Evolutionary conservation across 53 echinoderm and acorn worm species (phyloP), one percentile per base, ranked within the genome.

Genomic region (Patiria pectinifera): DNA sequence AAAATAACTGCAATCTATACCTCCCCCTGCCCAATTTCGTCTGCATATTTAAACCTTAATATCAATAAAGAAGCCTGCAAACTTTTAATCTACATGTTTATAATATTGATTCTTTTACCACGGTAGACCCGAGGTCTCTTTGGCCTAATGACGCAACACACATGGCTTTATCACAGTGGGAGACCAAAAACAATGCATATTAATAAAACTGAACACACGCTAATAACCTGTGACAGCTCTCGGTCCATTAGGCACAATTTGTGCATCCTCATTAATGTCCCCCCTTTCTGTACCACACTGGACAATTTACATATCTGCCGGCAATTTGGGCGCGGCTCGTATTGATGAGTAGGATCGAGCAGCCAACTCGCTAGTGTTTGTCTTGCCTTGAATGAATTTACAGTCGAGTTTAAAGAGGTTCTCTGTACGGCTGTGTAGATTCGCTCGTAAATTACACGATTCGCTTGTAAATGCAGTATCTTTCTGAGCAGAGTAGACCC

Each of bases 121-220:
- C 35, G n/a, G 19, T 3, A 74, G 24, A 74, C 10, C 35, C 24
- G 74, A 21, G 74, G 9, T 23, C 15, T 74, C 24, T 24, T 74
- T 74, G 23, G 74, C 74, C 3, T 53, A 53, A 53, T 66, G 66
- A 23, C 25, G 24, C 6, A 74, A 3, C 74, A 74, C 24, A 23
- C 22, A 21, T 15, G 16, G 16, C 4, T 22, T 74, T 74, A 74
- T 18, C 24, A 24, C 24, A 5, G 74, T 74, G 24, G 70, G 74
- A 21, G 22, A 23, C 74, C 19, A 5, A 74, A 74, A 74, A 74
- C 74, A 74, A 74, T 74, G 74, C 74, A 74, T 74, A 74, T 74
- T n/a, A 74, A 74, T 74, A 5, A 16, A n/a, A 4, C 16, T 18
- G 19, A 19, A 18, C 16, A 70, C 16, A 18, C 16, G 4, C 19